These are phyloP conservation scores for Drosophila peninsularis DNA, from an alignment of 2,888 invertebrate species.

Conservation along the genomic window DNA sequence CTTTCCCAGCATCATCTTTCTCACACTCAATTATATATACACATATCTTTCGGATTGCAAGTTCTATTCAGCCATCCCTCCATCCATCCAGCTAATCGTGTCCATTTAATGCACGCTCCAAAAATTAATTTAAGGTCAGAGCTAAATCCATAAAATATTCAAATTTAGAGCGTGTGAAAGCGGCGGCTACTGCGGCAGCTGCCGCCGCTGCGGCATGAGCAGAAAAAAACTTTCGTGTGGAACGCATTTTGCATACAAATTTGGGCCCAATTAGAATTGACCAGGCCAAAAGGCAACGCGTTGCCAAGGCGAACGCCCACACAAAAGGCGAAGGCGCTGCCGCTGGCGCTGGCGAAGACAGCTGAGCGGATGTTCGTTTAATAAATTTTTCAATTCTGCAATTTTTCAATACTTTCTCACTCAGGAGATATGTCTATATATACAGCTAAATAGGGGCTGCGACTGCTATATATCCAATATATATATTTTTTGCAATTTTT, in stretches of 20 bases:
- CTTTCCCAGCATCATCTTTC: not conserved
- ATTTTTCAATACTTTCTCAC: slow-evolving; percentile 7
- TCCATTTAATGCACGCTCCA: slow-evolving; percentile 37
- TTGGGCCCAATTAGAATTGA: slow-evolving; percentile 66
- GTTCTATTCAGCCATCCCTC: not conserved
- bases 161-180: slow-evolving; percentile 78
- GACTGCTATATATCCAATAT: slow-evolving; percentile 33
- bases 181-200: slow-evolving; percentile 40
- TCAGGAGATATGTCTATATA: not conserved
- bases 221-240: slow-evolving; percentile 46
- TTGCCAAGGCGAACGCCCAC: slow-evolving; percentile 51
- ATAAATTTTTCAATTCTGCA: slow-evolving; percentile 26
- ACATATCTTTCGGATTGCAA: not conserved
- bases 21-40: not conserved
- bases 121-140: slow-evolving; percentile 24
- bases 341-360: slow-evolving; percentile 37
- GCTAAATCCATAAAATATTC: slow-evolving; percentile 48
- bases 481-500: slow-evolving; percentile 26
- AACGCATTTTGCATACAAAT: slow-evolving; percentile 74
- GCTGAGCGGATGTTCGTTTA: slow-evolving; percentile 64
- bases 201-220: slow-evolving; percentile 12
- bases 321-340: slow-evolving; percentile 15
- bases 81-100: slow-evolving; percentile 5
- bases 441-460: slow-evolving; percentile 10
- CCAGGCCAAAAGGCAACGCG: slow-evolving; percentile 60